Base-by-base conservation (phyloP, 2,113 vertebrate species). In the Entosphenus tridentatus region DNA sequence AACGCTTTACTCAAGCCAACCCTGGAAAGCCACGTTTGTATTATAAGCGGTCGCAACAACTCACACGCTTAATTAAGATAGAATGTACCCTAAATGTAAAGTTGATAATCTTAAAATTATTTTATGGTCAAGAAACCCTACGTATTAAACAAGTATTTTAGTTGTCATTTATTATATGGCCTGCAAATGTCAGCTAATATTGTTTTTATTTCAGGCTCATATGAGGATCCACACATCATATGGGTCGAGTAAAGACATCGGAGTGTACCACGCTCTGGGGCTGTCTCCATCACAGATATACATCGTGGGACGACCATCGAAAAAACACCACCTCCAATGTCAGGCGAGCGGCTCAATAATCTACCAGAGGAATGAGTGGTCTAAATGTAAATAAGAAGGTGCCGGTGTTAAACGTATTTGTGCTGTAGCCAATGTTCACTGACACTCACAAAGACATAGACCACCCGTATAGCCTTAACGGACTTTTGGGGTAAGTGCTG, bases 231-330 rank as follows among this genome's bases (percentile, higher is more conserved):
- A 84, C 68, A 88, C 89, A 0, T 86, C 93, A 10, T 98, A 96
- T 0, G 90, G 92, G 71, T 98, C 92, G 74, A 90, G 88, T 76
- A 98, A 98, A 80, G 93, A 98, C 78, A 92, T 98, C 81, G 92
- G 87, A 1, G 92, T 98, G 77, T 98, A 96, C 79, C 91, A 82
- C 67, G 88, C 89, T 77, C 83, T 98, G 73, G 88, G 87, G 57
- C 81, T 98, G 72, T 83, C 84, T 0, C 82, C 93, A 8, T 78
- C 86, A 59, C 93, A 98, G 79, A 95, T 96, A 77, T 91, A 91
- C 77, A 96, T 98, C 54, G 90, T 98, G 72, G 93, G 90, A 72
- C 80, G 93, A 72, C 82, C 93, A 57, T 86, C 92, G 56, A 96
- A 98, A 81, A 98, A 98, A 72, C 92, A 96, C 79, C 93, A 96